A percentile compares a stretch with the other conserved stretches of the same genome.
These are phyloP conservation scores for Sus scrofa DNA, from an alignment of 2,113 vertebrate genomes.

Conservation along the genomic window T2T-Sscrofa CM000822.6:66827001-66827500, in stretches of 20 bases:
- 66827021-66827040: not conserved
- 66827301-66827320: not conserved
- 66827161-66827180: not conserved
- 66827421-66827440: conserved; percentile 17
- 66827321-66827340: not conserved
- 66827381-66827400: not conserved
- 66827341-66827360: not conserved
- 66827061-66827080: not conserved
- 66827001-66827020: not conserved
- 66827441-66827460: not conserved
- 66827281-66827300: not conserved
- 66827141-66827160: not conserved
- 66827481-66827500: not conserved
- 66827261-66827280: not conserved
- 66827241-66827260: not conserved
- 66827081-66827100: conserved; percentile 42
- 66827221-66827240: not conserved
- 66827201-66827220: not conserved
- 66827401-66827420: not conserved
- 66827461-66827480: not conserved
- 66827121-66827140: not conserved
- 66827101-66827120: not conserved
- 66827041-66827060: conserved; percentile 31
- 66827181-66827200: not conserved
- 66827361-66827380: not conserved